These are phyloP conservation scores for Marisa cornuarietis DNA, from an alignment of 1,140 invertebrate genomes.

Conservation along the genomic window DNA sequence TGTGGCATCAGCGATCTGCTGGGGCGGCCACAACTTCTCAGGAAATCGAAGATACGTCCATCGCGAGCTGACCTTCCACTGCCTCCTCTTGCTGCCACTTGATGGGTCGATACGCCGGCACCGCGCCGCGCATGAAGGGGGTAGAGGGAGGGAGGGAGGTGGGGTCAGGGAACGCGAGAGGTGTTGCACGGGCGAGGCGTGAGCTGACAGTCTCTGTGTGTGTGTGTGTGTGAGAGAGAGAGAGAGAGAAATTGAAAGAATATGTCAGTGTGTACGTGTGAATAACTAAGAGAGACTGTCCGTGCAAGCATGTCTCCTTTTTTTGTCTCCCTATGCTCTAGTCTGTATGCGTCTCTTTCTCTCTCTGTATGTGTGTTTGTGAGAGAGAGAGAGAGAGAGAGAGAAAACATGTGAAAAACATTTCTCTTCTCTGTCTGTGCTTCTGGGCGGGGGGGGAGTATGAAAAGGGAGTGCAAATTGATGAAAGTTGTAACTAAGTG, in stretches of 20 bases:
- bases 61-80: not conserved
- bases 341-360: not conserved
- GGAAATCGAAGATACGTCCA: constrained; percentile 9
- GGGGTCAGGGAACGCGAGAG: not conserved
- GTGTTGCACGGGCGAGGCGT: not conserved
- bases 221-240: not conserved
- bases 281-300: not conserved
- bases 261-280: not conserved
- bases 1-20: constrained; percentile 8
- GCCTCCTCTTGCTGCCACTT: not conserved
- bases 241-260: not conserved
- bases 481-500: not conserved
- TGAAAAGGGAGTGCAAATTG: not conserved
- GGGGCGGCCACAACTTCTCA: constrained; percentile 8
- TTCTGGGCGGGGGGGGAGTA: not conserved
- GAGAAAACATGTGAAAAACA: too few species aligned
- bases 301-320: not conserved
- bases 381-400: too few species aligned
- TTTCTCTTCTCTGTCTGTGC: not conserved
- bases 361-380: not conserved
- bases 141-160: not conserved
- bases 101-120: not conserved
- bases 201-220: not conserved
- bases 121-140: not conserved
- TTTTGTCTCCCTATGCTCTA: not conserved